Evolutionary conservation across 2,797 vertebrate species (phyloP).

Genomic region (Poeciliopsis turneri): DNA sequence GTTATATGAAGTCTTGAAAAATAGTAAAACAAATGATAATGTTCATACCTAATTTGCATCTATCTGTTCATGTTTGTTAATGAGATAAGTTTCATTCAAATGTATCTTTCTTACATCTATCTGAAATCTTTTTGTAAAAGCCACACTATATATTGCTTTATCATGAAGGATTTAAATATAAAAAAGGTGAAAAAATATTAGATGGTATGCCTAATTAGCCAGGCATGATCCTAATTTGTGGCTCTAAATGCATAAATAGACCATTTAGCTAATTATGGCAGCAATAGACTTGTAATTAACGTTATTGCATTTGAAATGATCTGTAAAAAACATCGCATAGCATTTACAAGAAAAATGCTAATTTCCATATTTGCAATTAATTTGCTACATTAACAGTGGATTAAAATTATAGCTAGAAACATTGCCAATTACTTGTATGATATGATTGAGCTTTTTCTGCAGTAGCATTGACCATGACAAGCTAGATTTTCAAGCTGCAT

Average conservation of each 20-base stretch:
- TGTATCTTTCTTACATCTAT: background rate
- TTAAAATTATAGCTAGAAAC: background rate
- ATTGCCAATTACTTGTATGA: conserved; percentile 2
- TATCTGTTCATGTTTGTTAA: background rate
- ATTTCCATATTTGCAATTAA: conserved; percentile 1
- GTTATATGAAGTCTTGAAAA: background rate
- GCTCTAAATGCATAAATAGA: conserved; percentile 14
- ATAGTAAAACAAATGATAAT: background rate
- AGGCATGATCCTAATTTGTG: conserved; percentile 16
- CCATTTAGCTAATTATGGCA: conserved; percentile 4
- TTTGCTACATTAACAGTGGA: background rate
- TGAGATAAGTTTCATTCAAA: background rate
- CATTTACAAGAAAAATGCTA: background rate
- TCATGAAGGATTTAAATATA: conserved; percentile 15
- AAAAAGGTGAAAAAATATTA: conserved; percentile 22
- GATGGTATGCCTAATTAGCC: conserved; percentile 20
- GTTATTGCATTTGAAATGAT: background rate
- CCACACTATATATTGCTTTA: background rate
- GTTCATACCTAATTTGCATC: background rate
- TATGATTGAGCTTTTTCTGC: background rate
- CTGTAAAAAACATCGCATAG: background rate
- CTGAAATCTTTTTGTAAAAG: conserved; percentile 7
- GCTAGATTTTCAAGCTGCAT: conserved; percentile 1
- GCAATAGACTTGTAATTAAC: background rate
- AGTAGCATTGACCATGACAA: background rate